A percentile compares a stretch with the other conserved stretches of the same genome.
Evolutionary conservation across 1,140 invertebrate genomes (phyloP).

Genomic region (Augochlora pura): DNA sequence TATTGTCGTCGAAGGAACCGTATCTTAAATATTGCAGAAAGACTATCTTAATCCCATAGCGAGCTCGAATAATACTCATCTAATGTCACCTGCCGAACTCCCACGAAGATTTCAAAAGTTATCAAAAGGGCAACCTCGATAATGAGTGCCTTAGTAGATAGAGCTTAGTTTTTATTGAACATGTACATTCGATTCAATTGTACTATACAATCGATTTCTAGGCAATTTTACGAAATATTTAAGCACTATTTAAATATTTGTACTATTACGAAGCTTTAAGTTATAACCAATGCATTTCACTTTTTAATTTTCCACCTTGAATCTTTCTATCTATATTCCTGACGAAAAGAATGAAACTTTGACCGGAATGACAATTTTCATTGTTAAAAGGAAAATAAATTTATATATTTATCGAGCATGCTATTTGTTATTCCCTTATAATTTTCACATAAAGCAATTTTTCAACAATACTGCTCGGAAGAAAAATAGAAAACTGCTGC

Average conservation of each 20-base stretch:
- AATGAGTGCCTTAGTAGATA: constrained; percentile 57
- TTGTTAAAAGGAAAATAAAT: constrained; percentile 1
- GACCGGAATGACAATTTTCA: background rate
- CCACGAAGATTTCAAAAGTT: constrained; percentile 6
- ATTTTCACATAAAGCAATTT: no score
- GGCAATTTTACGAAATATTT: background rate
- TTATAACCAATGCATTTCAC: background rate
- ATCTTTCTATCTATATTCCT: background rate
- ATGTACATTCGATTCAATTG: constrained; percentile 15
- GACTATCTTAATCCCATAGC: background rate
- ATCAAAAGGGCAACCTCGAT: constrained; percentile 44
- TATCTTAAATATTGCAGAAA: background rate
- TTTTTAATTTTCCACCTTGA: background rate
- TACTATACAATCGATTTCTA: background rate
- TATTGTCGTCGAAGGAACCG: no score
- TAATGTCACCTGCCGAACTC: constrained; percentile 38
- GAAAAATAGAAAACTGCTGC: no score
- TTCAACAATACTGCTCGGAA: no score
- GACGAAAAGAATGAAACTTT: background rate
- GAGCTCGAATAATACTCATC: background rate
- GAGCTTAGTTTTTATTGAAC: constrained; percentile 22
- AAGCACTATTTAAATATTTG: background rate
- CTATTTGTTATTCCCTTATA: no score
- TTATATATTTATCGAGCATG: constrained; percentile 19
- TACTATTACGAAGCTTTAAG: background rate